Percentiles rank a stretch among this genome's conserved stretches.
These are phyloP conservation scores for Sorex maritimensis DNA, from an alignment of 2,797 vertebrate species.

Conservation along the genomic window DNA sequence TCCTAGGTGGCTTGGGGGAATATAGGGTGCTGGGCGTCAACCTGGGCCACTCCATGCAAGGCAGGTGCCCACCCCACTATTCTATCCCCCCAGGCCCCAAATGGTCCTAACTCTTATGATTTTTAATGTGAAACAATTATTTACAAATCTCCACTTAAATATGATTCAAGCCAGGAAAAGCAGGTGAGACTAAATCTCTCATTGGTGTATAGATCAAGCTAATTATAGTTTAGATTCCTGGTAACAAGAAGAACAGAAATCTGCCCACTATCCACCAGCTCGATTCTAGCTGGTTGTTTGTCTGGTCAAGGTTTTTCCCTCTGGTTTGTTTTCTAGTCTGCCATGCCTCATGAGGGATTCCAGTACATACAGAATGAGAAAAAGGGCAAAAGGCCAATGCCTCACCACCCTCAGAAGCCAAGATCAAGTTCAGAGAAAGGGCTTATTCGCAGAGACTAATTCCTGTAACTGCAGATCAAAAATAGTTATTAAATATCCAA, in stretches of 20 bases:
- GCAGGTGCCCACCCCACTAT: too few relatives aligned
- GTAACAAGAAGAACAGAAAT: background rate
- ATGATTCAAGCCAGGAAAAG: constrained; percentile 20
- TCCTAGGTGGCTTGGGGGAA: too few relatives aligned
- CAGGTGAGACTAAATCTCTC: background rate
- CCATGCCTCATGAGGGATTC: background rate
- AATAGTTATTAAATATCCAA: background rate
- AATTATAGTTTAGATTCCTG: constrained; percentile 24
- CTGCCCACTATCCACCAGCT: background rate
- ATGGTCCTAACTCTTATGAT: background rate
- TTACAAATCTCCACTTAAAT: background rate
- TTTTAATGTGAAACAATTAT: constrained; percentile 32
- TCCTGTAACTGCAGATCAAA: background rate
- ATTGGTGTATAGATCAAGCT: background rate
- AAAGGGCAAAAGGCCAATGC: background rate
- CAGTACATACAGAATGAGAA: background rate
- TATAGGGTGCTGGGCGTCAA: too few relatives aligned
- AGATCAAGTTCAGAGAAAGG: background rate
- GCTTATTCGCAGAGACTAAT: background rate
- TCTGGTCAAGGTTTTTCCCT: background rate
- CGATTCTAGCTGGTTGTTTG: background rate
- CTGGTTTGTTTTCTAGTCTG: background rate
- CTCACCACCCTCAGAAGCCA: background rate
- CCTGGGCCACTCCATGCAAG: background rate
- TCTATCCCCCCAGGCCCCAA: background rate